Evolutionary conservation across 2,888 invertebrate genomes (phyloP).

Genomic region (Tenthredo notha): DNA sequence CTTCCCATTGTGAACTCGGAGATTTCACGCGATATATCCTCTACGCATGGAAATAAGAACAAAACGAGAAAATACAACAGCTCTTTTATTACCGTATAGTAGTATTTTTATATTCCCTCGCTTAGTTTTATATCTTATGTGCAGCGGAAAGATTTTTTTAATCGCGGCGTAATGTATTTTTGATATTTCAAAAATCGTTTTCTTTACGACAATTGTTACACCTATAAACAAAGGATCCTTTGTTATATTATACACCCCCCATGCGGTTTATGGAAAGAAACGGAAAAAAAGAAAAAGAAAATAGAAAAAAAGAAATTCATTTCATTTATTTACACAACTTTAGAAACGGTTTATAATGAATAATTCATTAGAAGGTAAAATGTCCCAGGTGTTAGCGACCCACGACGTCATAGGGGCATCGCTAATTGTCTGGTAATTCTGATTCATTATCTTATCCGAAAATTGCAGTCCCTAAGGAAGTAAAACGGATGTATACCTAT

Average conservation of each 20-base stretch:
- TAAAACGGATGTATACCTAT: constrained; percentile 30
- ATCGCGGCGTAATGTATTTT: not conserved
- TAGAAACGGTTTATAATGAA: not conserved
- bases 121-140: not conserved
- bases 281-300: not conserved
- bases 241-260: not conserved
- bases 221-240: not conserved
- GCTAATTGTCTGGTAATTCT: constrained; percentile 41
- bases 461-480: constrained; percentile 26
- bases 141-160: not conserved
- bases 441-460: constrained; percentile 43
- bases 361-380: not conserved
- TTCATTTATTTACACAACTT: not conserved
- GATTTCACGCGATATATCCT: constrained; percentile 42
- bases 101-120: not conserved
- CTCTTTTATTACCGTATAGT: not conserved
- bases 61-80: constrained; percentile 2
- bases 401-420: constrained; percentile 1
- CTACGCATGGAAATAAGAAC: constrained; percentile 22
- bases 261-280: not conserved
- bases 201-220: not conserved
- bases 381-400: constrained; percentile 31
- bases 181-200: not conserved
- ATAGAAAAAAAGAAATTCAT: not conserved
- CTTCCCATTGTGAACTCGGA: constrained; percentile 48